Percentiles rank a stretch among this genome's conserved stretches.
These are phyloP conservation scores for Hippocampus abdominalis DNA, from an alignment of 2,113 vertebrate genomes.

Conservation along the genomic window DNA sequence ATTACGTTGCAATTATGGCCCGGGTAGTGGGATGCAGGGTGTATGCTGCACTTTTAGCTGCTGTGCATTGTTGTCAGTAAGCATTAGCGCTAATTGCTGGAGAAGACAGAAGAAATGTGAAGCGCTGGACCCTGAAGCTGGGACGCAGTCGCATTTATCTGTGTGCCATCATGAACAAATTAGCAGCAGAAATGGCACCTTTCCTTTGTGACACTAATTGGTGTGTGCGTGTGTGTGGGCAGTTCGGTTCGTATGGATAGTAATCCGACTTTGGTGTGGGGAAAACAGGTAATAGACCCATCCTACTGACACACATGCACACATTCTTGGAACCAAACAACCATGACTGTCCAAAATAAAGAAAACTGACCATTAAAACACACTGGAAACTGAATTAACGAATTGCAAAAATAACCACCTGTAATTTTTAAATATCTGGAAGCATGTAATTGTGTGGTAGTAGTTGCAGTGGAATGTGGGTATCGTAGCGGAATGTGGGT, in stretches of 20 bases:
- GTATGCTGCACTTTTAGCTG: slow-evolving; percentile 52
- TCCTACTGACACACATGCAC: too few species aligned
- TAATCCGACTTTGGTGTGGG: neutral
- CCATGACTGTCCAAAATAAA: too few species aligned
- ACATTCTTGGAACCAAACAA: too few species aligned
- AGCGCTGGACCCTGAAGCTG: neutral
- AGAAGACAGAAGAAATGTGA: slow-evolving; percentile 29
- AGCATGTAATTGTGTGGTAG: neutral
- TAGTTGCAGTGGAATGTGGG: too few species aligned
- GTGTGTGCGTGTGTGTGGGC: neutral
- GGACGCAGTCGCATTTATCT: neutral
- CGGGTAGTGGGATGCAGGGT: slow-evolving; percentile 10
- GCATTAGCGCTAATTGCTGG: slow-evolving; percentile 57
- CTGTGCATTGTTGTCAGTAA: slow-evolving; percentile 48
- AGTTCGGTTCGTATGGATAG: neutral
- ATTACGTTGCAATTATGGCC: slow-evolving; percentile 59
- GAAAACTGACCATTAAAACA: too few species aligned
- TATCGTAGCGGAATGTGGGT: too few species aligned
- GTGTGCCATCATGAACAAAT: neutral
- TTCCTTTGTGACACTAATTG: neutral
- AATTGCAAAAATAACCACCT: too few species aligned
- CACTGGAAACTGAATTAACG: too few species aligned
- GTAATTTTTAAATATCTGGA: too few species aligned
- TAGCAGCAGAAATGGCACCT: neutral
- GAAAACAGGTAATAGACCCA: too few species aligned